Base-by-base conservation (phyloP, 2,888 invertebrate genomes). In the Shargacucullia verbasci region DNA sequence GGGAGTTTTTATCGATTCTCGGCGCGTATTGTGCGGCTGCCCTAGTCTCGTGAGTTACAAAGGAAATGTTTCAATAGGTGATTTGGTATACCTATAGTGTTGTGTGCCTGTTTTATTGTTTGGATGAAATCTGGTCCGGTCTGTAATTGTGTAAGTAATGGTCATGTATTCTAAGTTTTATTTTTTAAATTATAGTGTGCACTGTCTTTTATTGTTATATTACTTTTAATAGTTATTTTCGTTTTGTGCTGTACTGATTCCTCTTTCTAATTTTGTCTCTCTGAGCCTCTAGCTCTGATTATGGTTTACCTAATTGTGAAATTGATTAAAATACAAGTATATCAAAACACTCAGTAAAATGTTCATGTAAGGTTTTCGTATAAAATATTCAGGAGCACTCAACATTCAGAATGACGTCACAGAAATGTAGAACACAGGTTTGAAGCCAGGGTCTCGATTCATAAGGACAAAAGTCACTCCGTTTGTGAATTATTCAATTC, bases 381-480 rank as follows among this genome's bases (percentile, higher is more conserved):
- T 68, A 54, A 57, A 68, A 68, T 68, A 68, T 68, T 68, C 69
- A 68, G 47, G 31, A 31, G 58, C 58, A 68, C 58, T 68, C 67
- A 67, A 37, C 27, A 39, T 38, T 40, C 14, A 34, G 33, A 10
- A 7, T 49, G 31, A 62, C 54, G 43, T 58, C 54, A 68, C 50
- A 29, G 53, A 38, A 33, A 47, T 44, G 57, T 62, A 33, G 69
- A n/a, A 46, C 57, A 49, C 37, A 27, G 35, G 27, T 43, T 53
- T 13, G 15, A 9, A 38, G 53, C 40, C 29, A 49, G 47, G 46
- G 50, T 27, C 63, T 37, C 47, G 31, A 41, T 14, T 45, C 34
- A 39, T 41, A 41, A 37, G n/a, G 9, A 38, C 7, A 11, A 29
- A 45, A 14, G n/a, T 43, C 29, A 15, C 35, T 12, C 34, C 10